Conservation (phyloP, 2,888 invertebrate species). For the Steromphala cineraria region DNA sequence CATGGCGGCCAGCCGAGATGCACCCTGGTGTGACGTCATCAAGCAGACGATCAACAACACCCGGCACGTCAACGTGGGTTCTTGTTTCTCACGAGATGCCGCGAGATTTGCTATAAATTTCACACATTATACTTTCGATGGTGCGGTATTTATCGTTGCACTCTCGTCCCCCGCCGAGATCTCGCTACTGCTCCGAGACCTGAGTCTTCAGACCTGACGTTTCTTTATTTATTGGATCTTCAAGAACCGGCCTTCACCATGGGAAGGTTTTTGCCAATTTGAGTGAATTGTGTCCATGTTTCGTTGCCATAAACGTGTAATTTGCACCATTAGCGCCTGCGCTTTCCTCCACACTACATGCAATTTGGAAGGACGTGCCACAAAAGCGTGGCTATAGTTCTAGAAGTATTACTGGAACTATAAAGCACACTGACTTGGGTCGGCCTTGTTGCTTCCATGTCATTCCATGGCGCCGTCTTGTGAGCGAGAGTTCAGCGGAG, state of each 20-base stretch:
- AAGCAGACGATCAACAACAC: not conserved
- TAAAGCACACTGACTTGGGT: not conserved
- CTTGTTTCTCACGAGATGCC: slow-evolving; percentile 12
- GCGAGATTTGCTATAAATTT: slow-evolving; percentile 10
- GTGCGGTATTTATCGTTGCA: not conserved
- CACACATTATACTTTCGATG: not conserved
- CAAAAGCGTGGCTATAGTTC: not conserved
- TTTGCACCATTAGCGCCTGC: slow-evolving; percentile 6
- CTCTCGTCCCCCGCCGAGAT: not conserved
- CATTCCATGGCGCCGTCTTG: slow-evolving; percentile 11
- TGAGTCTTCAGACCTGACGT: not conserved
- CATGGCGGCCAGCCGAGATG: not conserved
- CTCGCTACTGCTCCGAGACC: not conserved
- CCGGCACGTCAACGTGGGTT: not conserved
- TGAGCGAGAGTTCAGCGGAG: not conserved
- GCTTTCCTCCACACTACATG: not conserved
- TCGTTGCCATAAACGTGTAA: slow-evolving; percentile 5
- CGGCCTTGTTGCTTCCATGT: not conserved
- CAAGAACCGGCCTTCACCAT: not conserved
- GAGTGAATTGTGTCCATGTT: slow-evolving; percentile 14
- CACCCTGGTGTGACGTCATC: slow-evolving; percentile 7
- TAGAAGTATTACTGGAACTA: not conserved
- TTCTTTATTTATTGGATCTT: not conserved
- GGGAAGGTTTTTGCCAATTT: not conserved
- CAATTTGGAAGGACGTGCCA: not conserved